Evolutionary conservation across 2,113 vertebrate species (phyloP).

Genomic region (Aphyosemion australe): DNA sequence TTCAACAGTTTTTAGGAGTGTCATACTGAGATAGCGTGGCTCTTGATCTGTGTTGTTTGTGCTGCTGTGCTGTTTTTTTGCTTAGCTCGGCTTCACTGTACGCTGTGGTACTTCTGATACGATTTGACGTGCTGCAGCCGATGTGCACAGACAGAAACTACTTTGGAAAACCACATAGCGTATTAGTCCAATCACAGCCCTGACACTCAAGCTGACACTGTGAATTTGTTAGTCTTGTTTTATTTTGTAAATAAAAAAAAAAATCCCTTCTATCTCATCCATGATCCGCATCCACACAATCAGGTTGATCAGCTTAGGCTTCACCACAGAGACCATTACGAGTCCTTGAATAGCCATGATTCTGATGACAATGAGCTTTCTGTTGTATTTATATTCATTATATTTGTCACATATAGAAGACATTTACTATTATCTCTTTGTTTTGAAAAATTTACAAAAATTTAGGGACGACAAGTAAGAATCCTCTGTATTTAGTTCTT

Average conservation of each 20-base stretch:
- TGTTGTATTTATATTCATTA: not conserved
- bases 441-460: too few species aligned
- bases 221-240: slow-evolving; percentile 67
- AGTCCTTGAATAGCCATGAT: too few species aligned
- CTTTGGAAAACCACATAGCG: slow-evolving; percentile 48
- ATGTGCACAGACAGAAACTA: slow-evolving; percentile 55
- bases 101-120: slow-evolving; percentile 59
- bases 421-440: too few species aligned
- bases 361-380: not conserved
- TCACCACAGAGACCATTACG: not conserved
- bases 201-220: slow-evolving; percentile 72
- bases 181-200: slow-evolving; percentile 74
- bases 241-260: slow-evolving; percentile 37
- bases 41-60: slow-evolving; percentile 67
- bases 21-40: slow-evolving; percentile 43
- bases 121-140: slow-evolving; percentile 52
- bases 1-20: slow-evolving; percentile 52
- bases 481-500: too few species aligned
- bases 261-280: slow-evolving; percentile 60
- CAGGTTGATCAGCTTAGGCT: slow-evolving; percentile 32
- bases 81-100: slow-evolving; percentile 45
- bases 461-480: too few species aligned
- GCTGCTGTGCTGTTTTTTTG: slow-evolving; percentile 40
- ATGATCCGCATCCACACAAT: slow-evolving; percentile 52
- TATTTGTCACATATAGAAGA: too few species aligned